A percentile compares a stretch with the other conserved stretches of the same genome.
Evolutionary conservation across 64 coral and sea anemone genomes (phyloP).

Genomic region (Hydrozoanthus tunicans): DNA sequence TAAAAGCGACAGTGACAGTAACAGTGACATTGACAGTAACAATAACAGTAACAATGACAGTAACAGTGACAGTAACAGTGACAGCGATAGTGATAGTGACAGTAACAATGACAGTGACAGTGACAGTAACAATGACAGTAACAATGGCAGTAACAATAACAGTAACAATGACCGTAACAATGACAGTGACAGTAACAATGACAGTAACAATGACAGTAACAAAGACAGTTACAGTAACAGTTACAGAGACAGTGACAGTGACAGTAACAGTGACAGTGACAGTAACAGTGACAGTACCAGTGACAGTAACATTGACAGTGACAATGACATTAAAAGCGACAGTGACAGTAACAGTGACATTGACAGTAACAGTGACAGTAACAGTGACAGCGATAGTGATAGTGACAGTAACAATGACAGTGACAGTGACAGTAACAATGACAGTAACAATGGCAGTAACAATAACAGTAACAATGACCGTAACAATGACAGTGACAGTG

Average conservation of each 20-base stretch:
- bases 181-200: not conserved
- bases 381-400: slow-evolving; percentile 13
- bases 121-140: not conserved
- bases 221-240: too few species aligned
- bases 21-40: too few species aligned
- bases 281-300: too few species aligned
- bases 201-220: not conserved
- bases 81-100: slow-evolving; percentile 1
- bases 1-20: too few species aligned
- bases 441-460: not conserved
- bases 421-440: not conserved
- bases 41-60: too few species aligned
- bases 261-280: not conserved
- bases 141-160: not conserved
- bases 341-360: too few species aligned
- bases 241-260: not conserved
- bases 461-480: not conserved
- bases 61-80: slow-evolving; percentile 28
- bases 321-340: too few species aligned
- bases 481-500: not conserved
- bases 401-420: not conserved
- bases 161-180: not conserved
- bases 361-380: not conserved
- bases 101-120: not conserved
- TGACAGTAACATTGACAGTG: too few species aligned